Evolutionary conservation across 2,888 invertebrate species (phyloP).

Genomic region (Phragmatobia fuliginosa): DNA sequence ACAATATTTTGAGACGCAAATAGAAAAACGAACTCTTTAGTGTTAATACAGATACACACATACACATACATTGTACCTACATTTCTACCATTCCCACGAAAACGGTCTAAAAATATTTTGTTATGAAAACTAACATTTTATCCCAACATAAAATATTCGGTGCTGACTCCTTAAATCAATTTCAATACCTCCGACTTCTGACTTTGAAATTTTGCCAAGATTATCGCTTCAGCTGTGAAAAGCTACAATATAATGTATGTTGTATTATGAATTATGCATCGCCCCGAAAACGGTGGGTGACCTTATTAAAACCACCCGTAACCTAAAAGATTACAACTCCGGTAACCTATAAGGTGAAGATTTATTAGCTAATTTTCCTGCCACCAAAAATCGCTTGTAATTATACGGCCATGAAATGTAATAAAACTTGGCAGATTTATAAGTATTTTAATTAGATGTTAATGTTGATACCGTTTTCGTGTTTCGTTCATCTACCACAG

Average conservation of each 20-base stretch:
- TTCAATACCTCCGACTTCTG: neutral
- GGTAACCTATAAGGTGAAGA: constrained; percentile 44
- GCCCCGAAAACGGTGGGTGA: constrained; percentile 24
- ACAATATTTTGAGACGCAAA: too few species aligned
- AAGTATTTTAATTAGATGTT: constrained; percentile 32
- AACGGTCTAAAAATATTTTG: neutral
- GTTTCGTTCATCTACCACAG: constrained; percentile 2
- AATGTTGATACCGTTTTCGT: constrained; percentile 18
- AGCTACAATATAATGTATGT: constrained; percentile 34
- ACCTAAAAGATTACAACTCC: constrained; percentile 31
- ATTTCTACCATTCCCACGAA: neutral
- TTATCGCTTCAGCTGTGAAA: constrained; percentile 32
- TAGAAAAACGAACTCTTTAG: too few species aligned
- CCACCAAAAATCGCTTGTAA: constrained; percentile 42
- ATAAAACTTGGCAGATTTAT: constrained; percentile 45
- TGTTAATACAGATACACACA: too few species aligned
- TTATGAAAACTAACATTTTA: neutral
- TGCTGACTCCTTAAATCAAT: constrained; percentile 3
- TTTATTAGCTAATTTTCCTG: constrained; percentile 49
- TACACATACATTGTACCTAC: too few species aligned
- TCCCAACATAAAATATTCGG: neutral
- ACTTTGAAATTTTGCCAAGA: constrained; percentile 5
- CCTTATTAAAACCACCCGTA: constrained; percentile 44
- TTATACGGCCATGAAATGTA: constrained; percentile 41
- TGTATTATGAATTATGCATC: constrained; percentile 50